These are phyloP conservation scores for Chouioia cunea DNA, from an alignment of 2,888 invertebrate species.

Conservation along the genomic window DNA sequence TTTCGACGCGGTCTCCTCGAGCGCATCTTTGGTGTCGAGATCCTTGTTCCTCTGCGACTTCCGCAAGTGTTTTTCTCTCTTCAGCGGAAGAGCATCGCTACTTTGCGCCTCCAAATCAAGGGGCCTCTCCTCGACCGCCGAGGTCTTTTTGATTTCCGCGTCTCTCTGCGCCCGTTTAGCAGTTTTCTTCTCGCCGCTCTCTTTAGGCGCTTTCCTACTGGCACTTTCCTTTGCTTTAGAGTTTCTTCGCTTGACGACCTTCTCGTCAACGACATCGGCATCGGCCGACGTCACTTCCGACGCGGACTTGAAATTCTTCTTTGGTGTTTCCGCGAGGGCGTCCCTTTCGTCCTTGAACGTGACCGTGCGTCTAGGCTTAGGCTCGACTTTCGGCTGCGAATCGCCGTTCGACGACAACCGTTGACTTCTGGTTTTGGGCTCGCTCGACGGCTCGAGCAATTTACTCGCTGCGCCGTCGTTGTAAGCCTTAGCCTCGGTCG, in stretches of 20 bases:
- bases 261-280: slow-evolving; percentile 10
- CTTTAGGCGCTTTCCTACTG: slow-evolving; percentile 6
- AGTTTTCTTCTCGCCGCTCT: slow-evolving; percentile 24
- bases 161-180: slow-evolving; percentile 22
- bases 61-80: slow-evolving; percentile 50
- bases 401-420: slow-evolving; percentile 6
- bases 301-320: slow-evolving; percentile 14
- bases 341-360: slow-evolving; percentile 1
- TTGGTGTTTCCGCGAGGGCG: slow-evolving; percentile 15
- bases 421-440: slow-evolving; percentile 31
- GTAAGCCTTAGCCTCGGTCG: slow-evolving; percentile 1
- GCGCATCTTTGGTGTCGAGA: slow-evolving; percentile 20
- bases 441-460: neutral
- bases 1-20: slow-evolving; percentile 17
- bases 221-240: slow-evolving; percentile 28
- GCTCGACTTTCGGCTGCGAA: slow-evolving; percentile 15
- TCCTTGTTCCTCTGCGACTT: slow-evolving; percentile 56
- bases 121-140: neutral
- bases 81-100: neutral
- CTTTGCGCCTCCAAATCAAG: slow-evolving; percentile 7
- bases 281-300: neutral
- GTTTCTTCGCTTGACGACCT: slow-evolving; percentile 48
- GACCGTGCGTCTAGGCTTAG: slow-evolving; percentile 30
- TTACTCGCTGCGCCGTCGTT: neutral
- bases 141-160: neutral